Percentiles rank a stretch among this genome's conserved stretches.
These are phyloP conservation scores for Teleogryllus oceanicus DNA, from an alignment of 2,888 invertebrate genomes.

Conservation along the genomic window DNA sequence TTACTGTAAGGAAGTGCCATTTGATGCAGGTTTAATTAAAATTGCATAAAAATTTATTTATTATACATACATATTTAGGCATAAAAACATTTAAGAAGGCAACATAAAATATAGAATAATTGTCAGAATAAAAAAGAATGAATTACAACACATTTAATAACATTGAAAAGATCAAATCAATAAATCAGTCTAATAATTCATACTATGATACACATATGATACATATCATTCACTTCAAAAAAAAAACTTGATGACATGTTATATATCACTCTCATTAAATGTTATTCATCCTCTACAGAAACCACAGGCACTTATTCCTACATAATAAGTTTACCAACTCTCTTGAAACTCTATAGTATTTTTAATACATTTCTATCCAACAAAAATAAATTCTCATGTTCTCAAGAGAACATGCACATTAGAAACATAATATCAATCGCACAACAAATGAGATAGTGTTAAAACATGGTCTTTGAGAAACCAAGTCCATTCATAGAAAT, in stretches of 20 bases:
- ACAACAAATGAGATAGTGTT: too few species aligned
- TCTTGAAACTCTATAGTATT: neutral
- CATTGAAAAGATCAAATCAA: constrained; percentile 2
- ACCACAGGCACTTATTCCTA: neutral
- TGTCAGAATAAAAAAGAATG: neutral
- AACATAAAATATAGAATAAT: neutral
- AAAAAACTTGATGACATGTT: neutral
- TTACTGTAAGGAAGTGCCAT: too few species aligned
- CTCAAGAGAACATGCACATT: too few species aligned
- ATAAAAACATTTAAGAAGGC: neutral
- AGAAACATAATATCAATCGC: neutral
- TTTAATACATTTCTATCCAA: too few species aligned
- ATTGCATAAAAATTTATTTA: constrained; percentile 9
- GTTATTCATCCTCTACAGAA: neutral
- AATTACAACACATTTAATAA: neutral
- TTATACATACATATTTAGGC: neutral
- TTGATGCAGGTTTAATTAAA: neutral
- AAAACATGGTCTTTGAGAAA: too few species aligned
- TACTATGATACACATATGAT: neutral
- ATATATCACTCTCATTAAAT: neutral
- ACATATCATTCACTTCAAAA: neutral
- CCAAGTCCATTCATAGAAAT: too few species aligned
- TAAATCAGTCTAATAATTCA: constrained; percentile 18
- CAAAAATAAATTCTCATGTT: too few species aligned
- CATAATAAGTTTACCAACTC: neutral